These are phyloP conservation scores for Genyomyrus donnyi DNA, from an alignment of 2,113 vertebrate species.

Conservation along the genomic window DNA sequence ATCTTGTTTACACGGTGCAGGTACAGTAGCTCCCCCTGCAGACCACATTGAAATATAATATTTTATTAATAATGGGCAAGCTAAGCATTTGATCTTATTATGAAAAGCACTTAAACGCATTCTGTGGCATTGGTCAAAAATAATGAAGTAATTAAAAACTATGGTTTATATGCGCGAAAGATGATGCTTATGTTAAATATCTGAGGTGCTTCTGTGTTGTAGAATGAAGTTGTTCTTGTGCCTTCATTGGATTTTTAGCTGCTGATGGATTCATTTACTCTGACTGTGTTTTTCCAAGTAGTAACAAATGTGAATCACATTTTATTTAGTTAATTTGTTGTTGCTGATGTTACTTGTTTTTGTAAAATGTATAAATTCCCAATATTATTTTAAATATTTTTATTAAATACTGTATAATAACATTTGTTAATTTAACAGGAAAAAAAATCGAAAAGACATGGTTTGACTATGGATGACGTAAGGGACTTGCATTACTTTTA, in stretches of 20 bases:
- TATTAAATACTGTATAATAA: neutral
- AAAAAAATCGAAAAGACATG: neutral
- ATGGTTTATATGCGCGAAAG: neutral
- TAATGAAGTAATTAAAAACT: neutral
- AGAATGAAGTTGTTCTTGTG: neutral
- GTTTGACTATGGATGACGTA: neutral
- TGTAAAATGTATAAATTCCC: neutral
- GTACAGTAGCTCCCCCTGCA: slow-evolving; percentile 36
- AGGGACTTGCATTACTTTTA: neutral
- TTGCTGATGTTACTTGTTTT: neutral
- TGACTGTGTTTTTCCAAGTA: neutral
- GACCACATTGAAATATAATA: too few relatives aligned
- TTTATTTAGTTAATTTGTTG: neutral
- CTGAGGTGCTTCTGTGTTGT: neutral
- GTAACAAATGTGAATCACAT: neutral
- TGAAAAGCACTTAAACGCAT: neutral
- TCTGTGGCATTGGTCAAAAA: neutral
- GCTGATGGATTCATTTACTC: neutral
- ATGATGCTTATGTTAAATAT: neutral
- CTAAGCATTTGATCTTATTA: neutral
- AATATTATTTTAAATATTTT: neutral
- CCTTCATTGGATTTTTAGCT: neutral
- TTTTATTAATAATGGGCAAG: neutral
- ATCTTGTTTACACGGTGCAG: slow-evolving; percentile 78
- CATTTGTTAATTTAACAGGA: neutral